Evolutionary conservation across 2,888 invertebrate species (phyloP).

Genomic region (Anorthoa munda): DNA sequence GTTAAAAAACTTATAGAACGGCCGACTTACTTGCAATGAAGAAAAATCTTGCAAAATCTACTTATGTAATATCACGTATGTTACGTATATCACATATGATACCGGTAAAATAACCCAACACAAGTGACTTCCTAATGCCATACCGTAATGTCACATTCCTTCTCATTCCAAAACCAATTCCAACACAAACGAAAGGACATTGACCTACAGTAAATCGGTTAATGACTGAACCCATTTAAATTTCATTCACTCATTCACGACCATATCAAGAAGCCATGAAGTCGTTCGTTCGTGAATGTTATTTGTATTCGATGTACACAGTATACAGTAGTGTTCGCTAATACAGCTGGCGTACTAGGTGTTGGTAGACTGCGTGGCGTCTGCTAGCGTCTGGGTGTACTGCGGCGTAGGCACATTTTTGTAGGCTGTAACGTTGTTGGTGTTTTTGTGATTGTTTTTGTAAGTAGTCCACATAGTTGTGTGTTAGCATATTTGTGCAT

Average conservation of each 20-base stretch:
- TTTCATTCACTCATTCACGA: conserved; percentile 27
- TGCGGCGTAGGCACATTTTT: conserved; percentile 21
- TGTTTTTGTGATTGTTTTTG: conserved; percentile 5
- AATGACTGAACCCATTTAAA: conserved; percentile 41
- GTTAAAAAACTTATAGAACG: no score
- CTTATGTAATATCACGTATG: no score
- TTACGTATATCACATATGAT: no score
- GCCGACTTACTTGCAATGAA: no score
- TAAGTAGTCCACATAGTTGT: neutral
- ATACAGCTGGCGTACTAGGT: conserved; percentile 34
- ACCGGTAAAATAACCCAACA: neutral
- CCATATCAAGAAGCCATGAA: conserved; percentile 46
- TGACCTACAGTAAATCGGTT: conserved; percentile 40
- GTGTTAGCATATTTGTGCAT: neutral
- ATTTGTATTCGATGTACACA: conserved; percentile 41
- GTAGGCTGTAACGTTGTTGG: neutral
- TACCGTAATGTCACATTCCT: neutral
- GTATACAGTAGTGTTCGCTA: conserved; percentile 6
- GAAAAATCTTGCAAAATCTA: no score
- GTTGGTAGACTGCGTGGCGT: conserved; percentile 49
- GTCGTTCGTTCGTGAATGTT: conserved; percentile 27
- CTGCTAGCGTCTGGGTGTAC: conserved; percentile 10
- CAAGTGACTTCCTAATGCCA: neutral
- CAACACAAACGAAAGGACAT: conserved; percentile 30
- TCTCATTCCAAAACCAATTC: conserved; percentile 27